These are phyloP conservation scores for Scyliorhinus canicula DNA, from an alignment of 2,797 vertebrate genomes.

Conservation along the genomic window DNA sequence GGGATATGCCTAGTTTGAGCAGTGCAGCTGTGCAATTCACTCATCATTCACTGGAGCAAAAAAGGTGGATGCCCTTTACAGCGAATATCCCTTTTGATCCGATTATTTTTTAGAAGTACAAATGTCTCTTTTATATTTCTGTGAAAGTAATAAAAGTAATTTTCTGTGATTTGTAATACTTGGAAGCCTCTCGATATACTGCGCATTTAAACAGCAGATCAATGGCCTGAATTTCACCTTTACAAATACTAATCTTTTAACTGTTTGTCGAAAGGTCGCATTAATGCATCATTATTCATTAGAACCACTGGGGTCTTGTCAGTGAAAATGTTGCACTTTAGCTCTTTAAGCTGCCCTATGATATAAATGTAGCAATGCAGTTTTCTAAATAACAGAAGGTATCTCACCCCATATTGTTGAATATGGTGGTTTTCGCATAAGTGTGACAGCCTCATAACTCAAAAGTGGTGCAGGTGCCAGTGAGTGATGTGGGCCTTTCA, in stretches of 20 bases:
- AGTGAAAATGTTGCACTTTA: not conserved
- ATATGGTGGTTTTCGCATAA: not conserved
- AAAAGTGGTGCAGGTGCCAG: slow-evolving; percentile 1
- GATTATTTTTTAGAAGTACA: not conserved
- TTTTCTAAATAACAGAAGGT: not conserved
- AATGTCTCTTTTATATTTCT: not conserved
- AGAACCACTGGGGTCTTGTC: not conserved
- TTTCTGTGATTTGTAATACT: not conserved
- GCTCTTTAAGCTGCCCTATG: not conserved
- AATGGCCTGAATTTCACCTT: not conserved
- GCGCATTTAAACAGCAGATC: not conserved
- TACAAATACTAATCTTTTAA: slow-evolving; percentile 22
- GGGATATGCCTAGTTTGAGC: not conserved
- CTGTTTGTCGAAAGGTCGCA: not conserved
- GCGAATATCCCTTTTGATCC: not conserved
- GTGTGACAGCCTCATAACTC: slow-evolving; percentile 20
- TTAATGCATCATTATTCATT: slow-evolving; percentile 27
- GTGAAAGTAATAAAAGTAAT: not conserved
- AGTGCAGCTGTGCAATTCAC: not conserved
- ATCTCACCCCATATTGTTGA: not conserved
- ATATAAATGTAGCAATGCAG: not conserved
- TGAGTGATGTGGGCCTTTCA: slow-evolving; percentile 15
- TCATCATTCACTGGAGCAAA: not conserved
- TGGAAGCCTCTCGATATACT: not conserved
- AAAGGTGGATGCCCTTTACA: not conserved